Evolutionary conservation across 2,888 invertebrate species (phyloP), one percentile per base, ranked within the genome.

Genomic region (Habroteleia sp.): DNA sequence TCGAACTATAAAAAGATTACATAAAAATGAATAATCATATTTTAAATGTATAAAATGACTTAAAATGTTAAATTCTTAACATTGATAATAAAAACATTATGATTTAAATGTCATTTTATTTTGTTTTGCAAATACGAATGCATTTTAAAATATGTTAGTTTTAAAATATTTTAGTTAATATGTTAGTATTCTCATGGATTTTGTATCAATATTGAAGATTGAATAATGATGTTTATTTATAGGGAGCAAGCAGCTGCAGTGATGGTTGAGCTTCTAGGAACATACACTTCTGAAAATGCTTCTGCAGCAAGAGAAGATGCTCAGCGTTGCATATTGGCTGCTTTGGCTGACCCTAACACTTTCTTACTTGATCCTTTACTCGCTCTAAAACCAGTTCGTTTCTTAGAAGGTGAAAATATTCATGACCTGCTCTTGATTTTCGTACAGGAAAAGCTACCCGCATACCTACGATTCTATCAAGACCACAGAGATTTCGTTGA

Each of bases 271-370:
- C 90, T 99, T 0, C 90, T 99, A 62, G 96, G 97, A 14, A 98
- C 99, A 0, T 99, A 99, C 89, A 98, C 97, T 14, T 95, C 97
- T 73, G 98, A 98, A 84, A 98, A 98, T 90, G 99, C 99, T 0
- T 96, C 96, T 1, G 95, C 97, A 77, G 99, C 99, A 0, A 92
- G 97, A 78, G 97, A 98, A 87, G 99, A 99, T 90, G 99, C 99
- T 1, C 96, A 96, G 84, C 93, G 95, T 84, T 99, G 99, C 88
- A 98, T 99, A 84, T 94, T 96, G 8, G 96, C 98, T 1, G 98
- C 98, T 11, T 90, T 99, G 62, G 97, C 96, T 3, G 98, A 99
- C 89, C 98, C 98, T 7, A 96, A 95, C 85, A 96, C 97, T 79
- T 98, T 97, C 90, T 92, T 99, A 10, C 90, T 99, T 84, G 99